A percentile compares a stretch with the other conserved stretches of the same genome.
These are phyloP conservation scores for Physella acuta DNA, from an alignment of 1,140 invertebrate species.

Conservation along the genomic window DNA sequence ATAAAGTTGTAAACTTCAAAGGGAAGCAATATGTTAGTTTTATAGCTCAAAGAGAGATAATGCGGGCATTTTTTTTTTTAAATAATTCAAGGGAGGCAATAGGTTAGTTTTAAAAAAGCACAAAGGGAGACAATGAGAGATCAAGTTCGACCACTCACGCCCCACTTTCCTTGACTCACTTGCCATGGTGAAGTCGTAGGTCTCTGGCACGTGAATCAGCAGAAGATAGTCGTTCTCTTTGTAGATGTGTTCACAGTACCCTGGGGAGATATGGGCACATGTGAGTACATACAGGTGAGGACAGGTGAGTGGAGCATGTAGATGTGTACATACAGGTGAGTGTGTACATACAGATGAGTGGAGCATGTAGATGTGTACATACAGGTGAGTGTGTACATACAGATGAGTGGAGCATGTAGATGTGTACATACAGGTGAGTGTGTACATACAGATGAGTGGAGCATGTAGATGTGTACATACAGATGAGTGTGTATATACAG, in stretches of 20 bases:
- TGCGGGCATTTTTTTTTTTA: too few species aligned
- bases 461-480: slow-evolving; percentile 1
- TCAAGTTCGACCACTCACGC: slow-evolving; percentile 8
- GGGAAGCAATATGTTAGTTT: too few species aligned
- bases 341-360: slow-evolving; percentile 4
- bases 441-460: slow-evolving; percentile 9
- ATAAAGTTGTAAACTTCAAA: too few species aligned
- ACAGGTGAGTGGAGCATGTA: too few species aligned
- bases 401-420: background rate
- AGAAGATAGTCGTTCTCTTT: slow-evolving; percentile 36
- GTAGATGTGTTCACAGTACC: slow-evolving; percentile 42
- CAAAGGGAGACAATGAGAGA: slow-evolving; percentile 1
- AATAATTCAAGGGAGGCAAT: too few species aligned
- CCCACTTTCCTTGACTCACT: slow-evolving; percentile 29
- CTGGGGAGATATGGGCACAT: slow-evolving; percentile 26
- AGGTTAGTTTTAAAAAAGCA: too few species aligned
- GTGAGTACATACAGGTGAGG: background rate
- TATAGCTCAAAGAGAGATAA: too few species aligned
- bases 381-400: slow-evolving; percentile 12
- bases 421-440: slow-evolving; percentile 13
- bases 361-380: slow-evolving; percentile 13
- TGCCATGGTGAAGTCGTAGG: slow-evolving; percentile 47
- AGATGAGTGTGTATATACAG: background rate
- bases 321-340: too few species aligned
- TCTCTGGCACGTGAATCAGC: slow-evolving; percentile 44